Percentiles rank a stretch among this genome's conserved stretches.
Conservation (phyloP, 2,113 vertebrate genomes). For the Scomber scombrus region DNA sequence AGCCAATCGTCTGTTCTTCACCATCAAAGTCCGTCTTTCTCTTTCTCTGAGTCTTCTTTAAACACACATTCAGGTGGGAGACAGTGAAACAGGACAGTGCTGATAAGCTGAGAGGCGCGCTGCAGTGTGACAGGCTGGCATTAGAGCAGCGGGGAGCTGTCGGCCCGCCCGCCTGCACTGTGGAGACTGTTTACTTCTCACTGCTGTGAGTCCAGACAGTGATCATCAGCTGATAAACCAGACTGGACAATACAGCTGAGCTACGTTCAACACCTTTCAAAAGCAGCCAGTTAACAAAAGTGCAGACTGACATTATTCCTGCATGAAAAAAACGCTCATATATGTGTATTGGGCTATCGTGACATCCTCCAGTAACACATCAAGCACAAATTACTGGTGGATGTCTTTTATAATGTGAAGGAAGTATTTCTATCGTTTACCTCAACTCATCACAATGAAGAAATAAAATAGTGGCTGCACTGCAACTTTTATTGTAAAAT, state of each 20-base stretch:
- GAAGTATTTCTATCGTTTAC: no score
- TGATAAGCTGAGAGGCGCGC: not conserved
- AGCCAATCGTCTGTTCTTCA: not conserved
- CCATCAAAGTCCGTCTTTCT: not conserved
- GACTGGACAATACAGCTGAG: not conserved
- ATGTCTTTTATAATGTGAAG: no score
- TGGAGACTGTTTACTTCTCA: not conserved
- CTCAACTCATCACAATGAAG: no score
- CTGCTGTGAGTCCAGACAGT: not conserved
- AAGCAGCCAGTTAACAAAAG: no score
- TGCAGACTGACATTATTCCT: no score
- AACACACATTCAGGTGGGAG: not conserved
- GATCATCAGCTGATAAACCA: not conserved
- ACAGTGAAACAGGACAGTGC: not conserved
- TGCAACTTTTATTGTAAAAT: no score
- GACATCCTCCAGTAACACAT: no score
- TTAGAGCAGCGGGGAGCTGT: constrained; percentile 39
- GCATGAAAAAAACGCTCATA: no score
- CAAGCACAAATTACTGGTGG: no score
- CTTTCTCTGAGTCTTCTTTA: not conserved
- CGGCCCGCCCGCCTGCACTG: constrained; percentile 6
- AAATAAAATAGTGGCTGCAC: no score
- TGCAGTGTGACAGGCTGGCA: constrained; percentile 41
- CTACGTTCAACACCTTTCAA: no score
- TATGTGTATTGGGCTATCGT: no score